These are phyloP conservation scores for Echinops telfairi DNA, from an alignment of 2,113 vertebrate species.

Conservation along the genomic window DNA sequence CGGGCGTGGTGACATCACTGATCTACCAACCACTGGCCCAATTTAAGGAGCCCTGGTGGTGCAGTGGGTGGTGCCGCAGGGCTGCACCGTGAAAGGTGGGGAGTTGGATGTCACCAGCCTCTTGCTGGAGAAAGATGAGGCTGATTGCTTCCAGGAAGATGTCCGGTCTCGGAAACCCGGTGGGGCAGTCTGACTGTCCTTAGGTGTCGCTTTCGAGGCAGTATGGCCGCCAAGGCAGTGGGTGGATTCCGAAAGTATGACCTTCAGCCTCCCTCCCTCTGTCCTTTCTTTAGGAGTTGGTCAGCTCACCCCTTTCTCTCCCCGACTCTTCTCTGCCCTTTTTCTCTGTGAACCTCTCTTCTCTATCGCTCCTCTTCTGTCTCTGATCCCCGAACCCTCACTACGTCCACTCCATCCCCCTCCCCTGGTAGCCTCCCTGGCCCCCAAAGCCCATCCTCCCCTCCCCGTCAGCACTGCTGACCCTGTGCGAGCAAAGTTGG, in stretches of 20 bases:
- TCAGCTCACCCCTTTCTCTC: background rate
- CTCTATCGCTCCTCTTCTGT: background rate
- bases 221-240: too few relatives aligned
- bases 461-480: constrained; percentile 72
- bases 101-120: background rate
- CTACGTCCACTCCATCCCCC: background rate
- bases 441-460: constrained; percentile 37
- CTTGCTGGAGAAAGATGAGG: too few relatives aligned
- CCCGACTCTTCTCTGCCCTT: background rate
- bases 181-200: too few relatives aligned
- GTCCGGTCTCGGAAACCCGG: too few relatives aligned
- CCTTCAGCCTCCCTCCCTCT: background rate
- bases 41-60: background rate
- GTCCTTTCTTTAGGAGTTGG: background rate
- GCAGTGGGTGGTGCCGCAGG: too few relatives aligned
- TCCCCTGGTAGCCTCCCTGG: background rate
- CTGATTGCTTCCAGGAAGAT: too few relatives aligned
- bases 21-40: background rate
- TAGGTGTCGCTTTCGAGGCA: too few relatives aligned
- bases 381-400: too few relatives aligned
- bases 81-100: background rate
- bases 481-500: constrained; percentile 94
- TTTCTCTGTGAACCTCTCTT: background rate
- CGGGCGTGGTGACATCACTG: too few relatives aligned
- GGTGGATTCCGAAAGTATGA: too few relatives aligned